Conservation (phyloP, 2,888 invertebrate species). For the Drosophila kambysellisi region DNA sequence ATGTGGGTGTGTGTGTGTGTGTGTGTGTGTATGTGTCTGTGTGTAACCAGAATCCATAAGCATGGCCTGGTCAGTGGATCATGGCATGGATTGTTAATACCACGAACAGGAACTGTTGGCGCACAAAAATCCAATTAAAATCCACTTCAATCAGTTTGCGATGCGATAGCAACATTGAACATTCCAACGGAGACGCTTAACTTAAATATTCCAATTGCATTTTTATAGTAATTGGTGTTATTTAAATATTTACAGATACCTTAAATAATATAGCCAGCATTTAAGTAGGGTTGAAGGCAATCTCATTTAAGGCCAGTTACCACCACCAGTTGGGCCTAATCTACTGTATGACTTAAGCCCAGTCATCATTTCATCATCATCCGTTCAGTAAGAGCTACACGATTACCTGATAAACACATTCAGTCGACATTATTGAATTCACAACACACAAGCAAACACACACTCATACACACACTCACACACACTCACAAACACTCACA, state of each 20-base stretch:
- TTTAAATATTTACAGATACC: neutral
- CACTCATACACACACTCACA: neutral
- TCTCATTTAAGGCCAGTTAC: slow-evolving; percentile 16
- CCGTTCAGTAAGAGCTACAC: slow-evolving; percentile 19
- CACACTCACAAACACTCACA: neutral
- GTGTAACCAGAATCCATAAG: slow-evolving; percentile 9
- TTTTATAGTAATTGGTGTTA: neutral
- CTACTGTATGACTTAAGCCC: slow-evolving; percentile 21
- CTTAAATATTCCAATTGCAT: slow-evolving; percentile 1
- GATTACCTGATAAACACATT: slow-evolving; percentile 62
- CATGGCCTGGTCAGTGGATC: slow-evolving; percentile 32
- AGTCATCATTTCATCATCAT: slow-evolving; percentile 23
- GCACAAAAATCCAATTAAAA: slow-evolving; percentile 42
- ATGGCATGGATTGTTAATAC: slow-evolving; percentile 50
- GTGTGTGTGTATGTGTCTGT: slow-evolving; percentile 5
- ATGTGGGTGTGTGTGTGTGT: slow-evolving; percentile 19
- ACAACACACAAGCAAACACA: slow-evolving; percentile 11
- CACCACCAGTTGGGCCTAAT: slow-evolving; percentile 22
- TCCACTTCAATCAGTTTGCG: slow-evolving; percentile 10
- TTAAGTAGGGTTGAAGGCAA: slow-evolving; percentile 5
- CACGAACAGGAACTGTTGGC: slow-evolving; percentile 13
- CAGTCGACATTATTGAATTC: slow-evolving; percentile 56
- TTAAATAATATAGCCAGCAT: neutral
- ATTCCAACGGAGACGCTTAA: slow-evolving; percentile 7
- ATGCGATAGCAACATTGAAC: slow-evolving; percentile 14